Evolutionary conservation across 2,113 vertebrate genomes (phyloP).

Genomic region (Gasterosteus aculeatus): DNA sequence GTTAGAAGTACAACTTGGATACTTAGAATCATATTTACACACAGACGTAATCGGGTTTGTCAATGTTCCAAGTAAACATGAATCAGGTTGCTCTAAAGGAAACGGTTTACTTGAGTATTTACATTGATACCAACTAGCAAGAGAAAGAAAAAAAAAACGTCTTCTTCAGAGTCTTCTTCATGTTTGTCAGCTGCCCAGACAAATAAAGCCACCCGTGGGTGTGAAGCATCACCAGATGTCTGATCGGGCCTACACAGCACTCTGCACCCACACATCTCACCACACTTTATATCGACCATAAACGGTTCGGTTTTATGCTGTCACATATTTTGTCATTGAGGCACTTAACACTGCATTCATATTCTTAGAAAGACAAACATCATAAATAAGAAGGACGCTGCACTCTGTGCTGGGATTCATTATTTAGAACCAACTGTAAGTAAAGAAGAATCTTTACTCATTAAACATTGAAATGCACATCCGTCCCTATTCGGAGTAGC

Average conservation of each 20-base stretch:
- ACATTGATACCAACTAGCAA: background rate
- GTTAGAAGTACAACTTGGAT: background rate
- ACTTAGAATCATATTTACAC: background rate
- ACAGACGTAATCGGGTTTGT: background rate
- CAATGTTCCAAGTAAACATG: background rate
- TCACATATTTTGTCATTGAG: background rate
- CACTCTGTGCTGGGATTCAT: conserved; percentile 2
- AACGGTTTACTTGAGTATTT: background rate
- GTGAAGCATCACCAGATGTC: conserved; percentile 10
- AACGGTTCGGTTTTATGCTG: background rate
- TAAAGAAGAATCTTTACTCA: conserved; percentile 15
- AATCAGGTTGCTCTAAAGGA: background rate
- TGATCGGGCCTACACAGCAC: conserved; percentile 14
- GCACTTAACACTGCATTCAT: background rate
- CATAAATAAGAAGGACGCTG: background rate
- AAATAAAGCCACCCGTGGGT: conserved; percentile 54
- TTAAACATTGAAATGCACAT: background rate
- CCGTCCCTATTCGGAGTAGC: background rate
- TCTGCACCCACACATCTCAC: conserved; percentile 32
- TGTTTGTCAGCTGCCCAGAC: conserved; percentile 1
- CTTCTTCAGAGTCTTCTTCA: background rate
- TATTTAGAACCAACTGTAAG: conserved; percentile 3
- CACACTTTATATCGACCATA: background rate
- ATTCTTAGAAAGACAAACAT: background rate
- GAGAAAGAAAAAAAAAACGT: background rate